These are phyloP conservation scores for Bimastos eiseni DNA, from an alignment of 2,888 invertebrate genomes.

Conservation along the genomic window DNA sequence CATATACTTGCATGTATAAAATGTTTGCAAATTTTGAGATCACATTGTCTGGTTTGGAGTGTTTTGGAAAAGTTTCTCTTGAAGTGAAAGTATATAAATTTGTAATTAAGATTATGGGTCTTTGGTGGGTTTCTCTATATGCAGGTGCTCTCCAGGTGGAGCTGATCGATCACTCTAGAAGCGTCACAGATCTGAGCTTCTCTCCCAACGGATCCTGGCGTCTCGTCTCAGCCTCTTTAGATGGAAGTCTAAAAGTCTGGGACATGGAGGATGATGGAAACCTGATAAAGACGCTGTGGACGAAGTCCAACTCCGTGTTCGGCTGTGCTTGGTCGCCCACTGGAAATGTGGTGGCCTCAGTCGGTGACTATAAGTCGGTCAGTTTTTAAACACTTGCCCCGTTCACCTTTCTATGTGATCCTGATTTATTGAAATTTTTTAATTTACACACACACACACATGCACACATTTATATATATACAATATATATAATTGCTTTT, in stretches of 20 bases:
- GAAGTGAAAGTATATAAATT: no score
- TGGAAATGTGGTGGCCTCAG: constrained; percentile 55
- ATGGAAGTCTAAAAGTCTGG: constrained; percentile 66
- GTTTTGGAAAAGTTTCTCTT: no score
- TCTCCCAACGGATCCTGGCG: constrained; percentile 63
- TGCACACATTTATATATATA: no score
- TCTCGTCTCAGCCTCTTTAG: constrained; percentile 64
- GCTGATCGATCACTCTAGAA: constrained; percentile 63
- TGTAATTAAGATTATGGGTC: no score
- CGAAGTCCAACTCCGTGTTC: constrained; percentile 59
- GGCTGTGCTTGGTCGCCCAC: constrained; percentile 65
- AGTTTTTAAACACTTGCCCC: not conserved
- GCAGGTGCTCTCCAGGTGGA: constrained; percentile 62
- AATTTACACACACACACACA: no score
- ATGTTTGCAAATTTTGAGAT: no score
- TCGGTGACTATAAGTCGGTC: constrained; percentile 45
- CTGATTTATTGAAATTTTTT: no score
- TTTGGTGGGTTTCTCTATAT: no score
- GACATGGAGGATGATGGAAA: constrained; percentile 66
- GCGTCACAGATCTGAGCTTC: constrained; percentile 63
- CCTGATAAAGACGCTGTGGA: constrained; percentile 64
- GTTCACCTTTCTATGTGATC: no score
- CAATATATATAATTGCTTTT: no score
- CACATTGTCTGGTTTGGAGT: no score
- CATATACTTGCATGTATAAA: no score